phyloP scores from a whole-genome alignment of 2,797 vertebrate species.

The Holocentrus rufus region DNA sequence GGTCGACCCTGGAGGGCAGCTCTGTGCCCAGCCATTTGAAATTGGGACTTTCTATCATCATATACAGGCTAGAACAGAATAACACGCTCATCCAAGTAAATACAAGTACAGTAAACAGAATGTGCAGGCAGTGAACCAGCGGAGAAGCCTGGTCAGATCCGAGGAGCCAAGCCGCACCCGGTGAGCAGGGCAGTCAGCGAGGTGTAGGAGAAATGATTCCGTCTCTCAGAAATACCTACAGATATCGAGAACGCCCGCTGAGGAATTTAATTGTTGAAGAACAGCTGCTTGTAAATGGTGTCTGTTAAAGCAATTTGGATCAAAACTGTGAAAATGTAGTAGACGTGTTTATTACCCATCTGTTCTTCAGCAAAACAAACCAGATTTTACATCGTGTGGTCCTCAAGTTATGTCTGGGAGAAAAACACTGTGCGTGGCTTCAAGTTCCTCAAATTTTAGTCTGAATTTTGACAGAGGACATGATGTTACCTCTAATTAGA shows the following conservation, averaged over 20 bases:
- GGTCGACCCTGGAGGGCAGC: too few species aligned
- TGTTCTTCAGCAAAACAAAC: constrained; percentile 21
- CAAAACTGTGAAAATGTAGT: neutral
- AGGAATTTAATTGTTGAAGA: constrained; percentile 5
- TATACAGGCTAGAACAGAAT: neutral
- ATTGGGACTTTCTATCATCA: too few species aligned
- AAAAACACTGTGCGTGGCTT: neutral
- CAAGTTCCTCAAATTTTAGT: constrained; percentile 1
- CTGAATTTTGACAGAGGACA: constrained; percentile 14
- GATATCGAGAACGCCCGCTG: too few species aligned
- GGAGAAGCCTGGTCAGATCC: neutral
- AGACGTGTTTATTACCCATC: constrained; percentile 27
- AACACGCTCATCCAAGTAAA: constrained; percentile 2
- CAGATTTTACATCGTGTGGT: constrained; percentile 5
- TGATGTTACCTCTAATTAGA: constrained; percentile 25
- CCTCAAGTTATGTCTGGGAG: constrained; percentile 1
- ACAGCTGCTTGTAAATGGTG: constrained; percentile 29
- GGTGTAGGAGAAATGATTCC: neutral
- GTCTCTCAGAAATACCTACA: neutral
- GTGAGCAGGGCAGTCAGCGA: neutral
- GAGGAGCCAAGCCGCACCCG: neutral
- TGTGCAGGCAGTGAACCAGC: neutral
- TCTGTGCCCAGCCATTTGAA: too few species aligned
- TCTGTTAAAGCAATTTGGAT: neutral
- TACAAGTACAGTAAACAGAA: neutral